These are phyloP conservation scores for Camelus dromedarius DNA, from an alignment of 2,113 vertebrate genomes.

Conservation along the genomic window DNA sequence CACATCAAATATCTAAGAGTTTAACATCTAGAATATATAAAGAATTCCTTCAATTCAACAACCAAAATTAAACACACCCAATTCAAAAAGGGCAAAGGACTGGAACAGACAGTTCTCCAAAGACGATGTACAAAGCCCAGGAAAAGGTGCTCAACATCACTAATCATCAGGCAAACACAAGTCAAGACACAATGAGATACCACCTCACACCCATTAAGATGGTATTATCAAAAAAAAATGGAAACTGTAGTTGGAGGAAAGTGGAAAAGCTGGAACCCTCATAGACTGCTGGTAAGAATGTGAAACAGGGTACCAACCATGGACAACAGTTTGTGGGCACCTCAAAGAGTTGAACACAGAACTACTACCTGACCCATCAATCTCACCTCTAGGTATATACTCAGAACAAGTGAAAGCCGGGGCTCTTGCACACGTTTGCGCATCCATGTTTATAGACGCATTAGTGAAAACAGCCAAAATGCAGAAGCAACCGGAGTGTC, in stretches of 20 bases:
- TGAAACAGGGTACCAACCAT: rapidly evolving
- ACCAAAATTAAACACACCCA: not conserved
- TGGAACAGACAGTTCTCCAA: no score
- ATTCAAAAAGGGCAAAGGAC: not conserved
- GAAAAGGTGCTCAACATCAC: not conserved
- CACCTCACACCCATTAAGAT: no score
- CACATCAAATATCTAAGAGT: not conserved
- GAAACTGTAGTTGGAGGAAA: rapidly evolving
- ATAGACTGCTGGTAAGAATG: rapidly evolving
- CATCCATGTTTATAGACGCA: rapidly evolving
- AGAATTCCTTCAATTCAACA: not conserved
- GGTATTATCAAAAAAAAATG: not conserved
- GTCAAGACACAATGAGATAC: no score
- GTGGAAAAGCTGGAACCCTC: no score
- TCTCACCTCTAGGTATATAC: rapidly evolving
- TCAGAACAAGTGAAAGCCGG: not conserved
- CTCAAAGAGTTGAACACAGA: not conserved
- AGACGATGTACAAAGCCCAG: not conserved
- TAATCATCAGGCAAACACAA: not conserved
- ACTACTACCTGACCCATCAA: rapidly evolving
- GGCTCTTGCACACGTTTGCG: rapidly evolving
- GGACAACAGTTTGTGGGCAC: not conserved
- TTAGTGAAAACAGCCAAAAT: not conserved
- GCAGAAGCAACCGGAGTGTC: not conserved
- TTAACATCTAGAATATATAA: not conserved